A percentile compares a stretch with the other conserved stretches of the same genome.
Conservation (phyloP, 2,797 vertebrate genomes). For the Anableps anableps region DNA sequence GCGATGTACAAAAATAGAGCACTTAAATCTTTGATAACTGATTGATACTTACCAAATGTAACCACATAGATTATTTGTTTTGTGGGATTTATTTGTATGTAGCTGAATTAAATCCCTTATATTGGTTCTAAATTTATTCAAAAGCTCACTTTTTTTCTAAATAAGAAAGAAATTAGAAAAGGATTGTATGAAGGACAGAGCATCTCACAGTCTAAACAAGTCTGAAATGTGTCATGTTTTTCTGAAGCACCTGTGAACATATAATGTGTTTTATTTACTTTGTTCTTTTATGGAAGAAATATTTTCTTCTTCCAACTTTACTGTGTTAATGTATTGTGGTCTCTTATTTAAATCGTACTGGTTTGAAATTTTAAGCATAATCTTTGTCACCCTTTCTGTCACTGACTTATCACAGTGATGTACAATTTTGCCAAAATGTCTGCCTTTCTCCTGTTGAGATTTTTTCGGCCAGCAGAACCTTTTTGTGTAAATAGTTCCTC, state of each 20-base stretch:
- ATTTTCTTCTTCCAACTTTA: slow-evolving; percentile 55
- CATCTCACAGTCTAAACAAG: slow-evolving; percentile 25
- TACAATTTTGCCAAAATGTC: slow-evolving; percentile 65
- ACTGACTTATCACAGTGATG: slow-evolving; percentile 38
- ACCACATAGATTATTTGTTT: slow-evolving; percentile 50
- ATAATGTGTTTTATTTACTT: slow-evolving; percentile 39
- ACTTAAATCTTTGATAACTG: slow-evolving; percentile 63
- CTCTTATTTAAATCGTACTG: slow-evolving; percentile 41
- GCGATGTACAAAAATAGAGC: slow-evolving; percentile 65
- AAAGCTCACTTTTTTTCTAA: slow-evolving; percentile 21
- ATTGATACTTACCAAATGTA: slow-evolving; percentile 38
- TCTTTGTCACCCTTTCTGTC: slow-evolving; percentile 30
- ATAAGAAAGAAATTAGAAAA: slow-evolving; percentile 21
- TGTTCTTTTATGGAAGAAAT: slow-evolving; percentile 59
- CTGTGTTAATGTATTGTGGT: slow-evolving; percentile 57
- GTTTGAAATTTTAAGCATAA: slow-evolving; percentile 52
- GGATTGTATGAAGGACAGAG: slow-evolving; percentile 31
- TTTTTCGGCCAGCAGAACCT: slow-evolving; percentile 43
- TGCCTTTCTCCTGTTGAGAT: slow-evolving; percentile 64
- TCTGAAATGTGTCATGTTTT: slow-evolving; percentile 1
- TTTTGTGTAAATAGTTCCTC: slow-evolving; percentile 72
- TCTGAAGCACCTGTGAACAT: slow-evolving; percentile 1
- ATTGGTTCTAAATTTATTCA: slow-evolving; percentile 10
- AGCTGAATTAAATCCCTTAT: slow-evolving; percentile 33
- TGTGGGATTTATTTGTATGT: slow-evolving; percentile 40